phyloP scores from a whole-genome alignment of 2,797 vertebrate species.

The Crax fasciolata region DNA sequence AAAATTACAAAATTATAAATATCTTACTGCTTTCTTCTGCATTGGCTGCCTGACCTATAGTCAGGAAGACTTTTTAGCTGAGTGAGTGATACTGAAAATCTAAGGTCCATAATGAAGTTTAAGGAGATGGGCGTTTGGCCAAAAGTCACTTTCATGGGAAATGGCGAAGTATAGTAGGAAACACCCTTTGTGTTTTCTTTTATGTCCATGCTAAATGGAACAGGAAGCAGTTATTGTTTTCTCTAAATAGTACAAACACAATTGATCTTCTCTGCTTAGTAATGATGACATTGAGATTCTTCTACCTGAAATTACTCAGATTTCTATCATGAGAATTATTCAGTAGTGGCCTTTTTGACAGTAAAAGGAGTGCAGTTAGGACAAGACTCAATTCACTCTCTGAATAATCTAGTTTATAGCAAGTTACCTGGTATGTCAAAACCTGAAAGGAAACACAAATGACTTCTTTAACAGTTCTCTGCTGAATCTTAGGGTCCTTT shows the following conservation, averaged over 20 bases:
- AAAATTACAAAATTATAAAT: not conserved
- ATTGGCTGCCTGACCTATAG: not conserved
- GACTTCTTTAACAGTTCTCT: not conserved
- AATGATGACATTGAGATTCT: not conserved
- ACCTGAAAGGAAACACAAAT: not conserved
- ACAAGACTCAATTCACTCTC: not conserved
- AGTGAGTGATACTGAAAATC: rapidly evolving
- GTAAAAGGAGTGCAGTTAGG: not conserved
- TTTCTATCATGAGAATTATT: constrained; percentile 3
- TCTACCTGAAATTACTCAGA: not conserved
- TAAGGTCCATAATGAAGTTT: not conserved
- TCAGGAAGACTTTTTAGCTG: not conserved
- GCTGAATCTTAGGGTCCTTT: not conserved
- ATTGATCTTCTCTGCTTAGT: constrained; percentile 1
- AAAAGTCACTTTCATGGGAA: not conserved
- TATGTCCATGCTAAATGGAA: not conserved
- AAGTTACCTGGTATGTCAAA: not conserved
- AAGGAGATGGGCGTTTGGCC: constrained; percentile 6
- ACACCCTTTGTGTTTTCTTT: not conserved
- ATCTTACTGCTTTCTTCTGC: not conserved
- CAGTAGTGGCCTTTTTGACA: not conserved
- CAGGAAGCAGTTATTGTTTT: constrained; percentile 39
- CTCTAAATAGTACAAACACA: not conserved
- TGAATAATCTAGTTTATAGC: not conserved
- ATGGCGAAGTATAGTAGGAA: constrained; percentile 13